Percentiles rank a stretch among this genome's conserved stretches.
Conservation (phyloP, 2,888 invertebrate species). For the Agrotis clavis region DNA sequence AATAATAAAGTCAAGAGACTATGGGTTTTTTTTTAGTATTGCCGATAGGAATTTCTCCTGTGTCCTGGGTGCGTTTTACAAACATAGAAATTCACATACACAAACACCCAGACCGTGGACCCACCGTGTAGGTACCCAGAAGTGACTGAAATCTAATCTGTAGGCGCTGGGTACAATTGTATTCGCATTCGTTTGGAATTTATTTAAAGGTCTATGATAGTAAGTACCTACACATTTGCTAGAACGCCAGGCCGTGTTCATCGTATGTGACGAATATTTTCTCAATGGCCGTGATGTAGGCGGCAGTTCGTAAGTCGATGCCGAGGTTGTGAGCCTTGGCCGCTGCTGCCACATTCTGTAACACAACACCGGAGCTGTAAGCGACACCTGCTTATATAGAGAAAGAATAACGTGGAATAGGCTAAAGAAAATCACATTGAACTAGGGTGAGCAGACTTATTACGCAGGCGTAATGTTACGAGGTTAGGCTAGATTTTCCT, state of each 20-base stretch:
- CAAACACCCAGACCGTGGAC: too few species aligned
- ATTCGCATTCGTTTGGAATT: background rate
- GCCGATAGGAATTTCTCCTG: too few species aligned
- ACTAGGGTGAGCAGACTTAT: too few species aligned
- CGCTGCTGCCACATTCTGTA: slow-evolving; percentile 92
- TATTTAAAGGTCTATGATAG: background rate
- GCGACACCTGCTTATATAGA: background rate
- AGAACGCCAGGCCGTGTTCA: slow-evolving; percentile 98
- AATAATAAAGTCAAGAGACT: slow-evolving; percentile 16
- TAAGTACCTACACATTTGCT: slow-evolving; percentile 66
- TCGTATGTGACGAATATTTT: slow-evolving; percentile 99
- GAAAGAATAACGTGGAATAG: too few species aligned
- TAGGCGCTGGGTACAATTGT: background rate
- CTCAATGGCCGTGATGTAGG: slow-evolving; percentile 98
- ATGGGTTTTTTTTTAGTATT: background rate
- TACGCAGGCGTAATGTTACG: too few species aligned
- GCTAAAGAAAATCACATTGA: too few species aligned
- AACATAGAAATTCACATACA: too few species aligned
- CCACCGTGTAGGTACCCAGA: too few species aligned
- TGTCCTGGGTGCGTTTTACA: too few species aligned
- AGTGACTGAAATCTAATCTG: background rate
- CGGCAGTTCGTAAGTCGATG: slow-evolving; percentile 97
- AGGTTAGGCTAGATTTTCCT: too few species aligned
- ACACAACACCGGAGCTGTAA: slow-evolving; percentile 10
- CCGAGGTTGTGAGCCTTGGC: slow-evolving; percentile 94